Base-by-base conservation (phyloP, 2,113 vertebrate genomes). In the Otus sunia region DNA sequence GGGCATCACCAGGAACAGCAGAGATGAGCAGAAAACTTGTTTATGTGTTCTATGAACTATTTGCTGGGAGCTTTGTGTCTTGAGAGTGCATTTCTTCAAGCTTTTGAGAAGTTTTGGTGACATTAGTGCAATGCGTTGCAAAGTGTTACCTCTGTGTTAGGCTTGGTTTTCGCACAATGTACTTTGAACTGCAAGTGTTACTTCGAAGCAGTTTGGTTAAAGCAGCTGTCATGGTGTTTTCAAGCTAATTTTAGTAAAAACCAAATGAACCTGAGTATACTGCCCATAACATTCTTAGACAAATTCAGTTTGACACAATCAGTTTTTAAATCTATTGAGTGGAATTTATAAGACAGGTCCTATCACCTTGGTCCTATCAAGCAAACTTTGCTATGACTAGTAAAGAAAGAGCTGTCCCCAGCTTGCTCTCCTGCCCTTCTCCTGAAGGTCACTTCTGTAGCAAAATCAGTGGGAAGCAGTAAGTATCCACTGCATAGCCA, bases 351-450 rank as follows among this genome's bases (percentile, higher is more conserved):
- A 90, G 85, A 72, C 81, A 68, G 49, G 53, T 20, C 45, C 68
- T 94, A 89, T 96, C 68, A 81, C 45, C 59, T 91, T 77, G 89
- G 79, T 41, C 39, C 39, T 41, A 13, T 14, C 62, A 64, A 88
- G 66, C 49, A 94, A 90, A 83, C 86, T 94, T 94, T 86, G 50
- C 63, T 55, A 23, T 67, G 72, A 77, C 60, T 0, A 0, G 15
- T 49, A 85, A 90, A 82, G 73, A 94, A 67, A 67, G 47, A 69
- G 49, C 58, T 93, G 78, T 78, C 86, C 78, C 19, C 67, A 86
- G 41, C 32, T 94, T 94, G 72, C 59, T 95, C 63, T 88, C 72
- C 45, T 86, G 86, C 79, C 89, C 63, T 91, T 69, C 59, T 84
- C 23, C 50, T 30, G 53, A 74, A 91, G 83, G 83, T 94, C 83